These are phyloP conservation scores for Microctenopoma steveboyesi DNA, from an alignment of 2,797 vertebrate genomes.

Conservation along the genomic window DNA sequence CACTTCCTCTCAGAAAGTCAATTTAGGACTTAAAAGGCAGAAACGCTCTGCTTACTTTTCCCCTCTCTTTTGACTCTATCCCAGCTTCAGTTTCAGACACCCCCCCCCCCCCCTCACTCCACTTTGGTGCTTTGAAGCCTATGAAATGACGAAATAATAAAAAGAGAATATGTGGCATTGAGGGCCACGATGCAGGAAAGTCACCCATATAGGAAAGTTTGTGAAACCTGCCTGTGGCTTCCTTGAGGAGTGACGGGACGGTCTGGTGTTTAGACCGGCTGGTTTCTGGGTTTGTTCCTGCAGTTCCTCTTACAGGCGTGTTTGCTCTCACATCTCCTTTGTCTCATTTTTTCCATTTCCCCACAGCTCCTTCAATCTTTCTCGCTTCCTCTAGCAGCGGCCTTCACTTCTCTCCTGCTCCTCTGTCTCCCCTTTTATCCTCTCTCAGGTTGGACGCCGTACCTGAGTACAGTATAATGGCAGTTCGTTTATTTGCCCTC, in stretches of 20 bases:
- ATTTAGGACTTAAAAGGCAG: conserved; percentile 80
- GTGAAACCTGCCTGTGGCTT: conserved; percentile 26
- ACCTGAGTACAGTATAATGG: conserved; percentile 43
- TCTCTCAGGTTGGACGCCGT: conserved; percentile 40
- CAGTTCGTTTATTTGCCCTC: conserved; percentile 44
- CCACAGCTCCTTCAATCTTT: background rate
- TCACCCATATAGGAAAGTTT: conserved; percentile 55
- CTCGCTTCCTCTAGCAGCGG: conserved; percentile 23
- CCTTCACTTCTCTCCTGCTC: conserved; percentile 38
- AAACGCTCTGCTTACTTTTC: conserved; percentile 54
- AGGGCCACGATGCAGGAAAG: conserved; percentile 49
- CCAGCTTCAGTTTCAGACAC: conserved; percentile 42
- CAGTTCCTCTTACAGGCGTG: background rate
- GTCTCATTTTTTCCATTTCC: background rate
- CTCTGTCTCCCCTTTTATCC: conserved; percentile 29
- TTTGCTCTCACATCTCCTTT: conserved; percentile 16
- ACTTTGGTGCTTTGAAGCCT: conserved; percentile 62
- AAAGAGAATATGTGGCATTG: conserved; percentile 35
- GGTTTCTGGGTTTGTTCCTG: conserved; percentile 2
- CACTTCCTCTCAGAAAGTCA: conserved; percentile 80
- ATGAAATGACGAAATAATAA: conserved; percentile 37
- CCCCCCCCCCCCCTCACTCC: conserved; percentile 7
- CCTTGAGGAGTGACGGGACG: conserved; percentile 29
- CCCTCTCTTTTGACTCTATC: conserved; percentile 36
- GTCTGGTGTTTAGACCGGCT: background rate